Percentiles rank a stretch among this genome's conserved stretches.
Conservation (phyloP, 2,888 invertebrate genomes). For the Apodemia zela region DNA sequence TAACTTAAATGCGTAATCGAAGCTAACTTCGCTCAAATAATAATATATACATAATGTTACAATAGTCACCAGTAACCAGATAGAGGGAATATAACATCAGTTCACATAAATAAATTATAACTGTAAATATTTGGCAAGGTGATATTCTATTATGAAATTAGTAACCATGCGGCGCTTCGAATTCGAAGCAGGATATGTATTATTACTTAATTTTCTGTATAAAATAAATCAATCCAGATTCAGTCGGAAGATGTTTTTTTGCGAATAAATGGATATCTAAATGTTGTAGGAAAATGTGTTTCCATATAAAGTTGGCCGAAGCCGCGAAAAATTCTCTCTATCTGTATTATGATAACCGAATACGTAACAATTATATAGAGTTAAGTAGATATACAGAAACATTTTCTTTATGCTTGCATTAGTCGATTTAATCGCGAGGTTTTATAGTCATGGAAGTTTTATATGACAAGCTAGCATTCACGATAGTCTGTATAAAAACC, state of each 20-base stretch:
- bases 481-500: conserved; percentile 48
- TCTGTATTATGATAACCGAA: background rate
- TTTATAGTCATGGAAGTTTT: conserved; percentile 7
- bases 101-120: too few species aligned
- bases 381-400: conserved; percentile 9
- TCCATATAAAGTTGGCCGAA: too few species aligned
- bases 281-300: background rate
- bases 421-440: conserved; percentile 3
- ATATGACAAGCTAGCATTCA: conserved; percentile 8
- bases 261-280: too few species aligned
- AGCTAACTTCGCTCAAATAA: conserved; percentile 2
- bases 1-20: conserved; percentile 57
- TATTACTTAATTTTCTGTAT: too few species aligned
- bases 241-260: too few species aligned
- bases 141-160: too few species aligned
- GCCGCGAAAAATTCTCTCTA: background rate
- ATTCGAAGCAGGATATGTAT: too few species aligned
- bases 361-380: background rate
- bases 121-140: too few species aligned
- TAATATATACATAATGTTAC: conserved; percentile 27
- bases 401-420: background rate
- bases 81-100: too few species aligned
- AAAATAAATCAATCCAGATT: too few species aligned
- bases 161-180: too few species aligned
- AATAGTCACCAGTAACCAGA: background rate